phyloP scores from a whole-genome alignment of 2,888 invertebrate genomes.

The Drosophila mettleri region DNA sequence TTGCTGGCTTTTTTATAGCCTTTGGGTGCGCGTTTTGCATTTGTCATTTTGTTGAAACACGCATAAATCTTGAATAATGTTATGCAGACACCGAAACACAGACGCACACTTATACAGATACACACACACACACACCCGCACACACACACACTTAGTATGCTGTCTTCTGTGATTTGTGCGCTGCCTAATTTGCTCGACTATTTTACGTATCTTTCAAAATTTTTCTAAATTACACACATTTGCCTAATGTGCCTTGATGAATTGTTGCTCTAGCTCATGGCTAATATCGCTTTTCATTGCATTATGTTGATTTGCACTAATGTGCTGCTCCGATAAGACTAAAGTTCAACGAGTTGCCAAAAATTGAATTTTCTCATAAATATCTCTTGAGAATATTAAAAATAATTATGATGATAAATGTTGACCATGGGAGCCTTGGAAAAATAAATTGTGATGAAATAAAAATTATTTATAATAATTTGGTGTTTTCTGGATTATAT shows the following conservation, averaged over 20 bases:
- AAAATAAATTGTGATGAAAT: not conserved
- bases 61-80: conserved; percentile 76
- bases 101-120: conserved; percentile 5
- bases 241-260: conserved; percentile 58
- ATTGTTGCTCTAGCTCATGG: conserved; percentile 48
- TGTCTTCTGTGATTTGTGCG: conserved; percentile 60
- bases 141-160: not conserved
- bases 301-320: conserved; percentile 5
- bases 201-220: conserved; percentile 38
- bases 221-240: conserved; percentile 55
- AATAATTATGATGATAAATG: not conserved
- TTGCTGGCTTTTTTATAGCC: conserved; percentile 51
- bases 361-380: not conserved
- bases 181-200: conserved; percentile 65
- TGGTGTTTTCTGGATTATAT: too few relatives aligned
- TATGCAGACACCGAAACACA: conserved; percentile 33
- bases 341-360: not conserved
- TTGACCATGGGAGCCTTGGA: too few relatives aligned
- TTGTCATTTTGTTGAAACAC: conserved; percentile 65
- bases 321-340: not conserved
- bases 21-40: conserved; percentile 56
- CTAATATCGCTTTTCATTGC: conserved; percentile 13
- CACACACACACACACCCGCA: conserved; percentile 14
- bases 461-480: not conserved
- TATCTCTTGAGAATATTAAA: not conserved